Base-by-base conservation (phyloP, 2,888 invertebrate genomes). In the Cremastobaeus sp. region DNA sequence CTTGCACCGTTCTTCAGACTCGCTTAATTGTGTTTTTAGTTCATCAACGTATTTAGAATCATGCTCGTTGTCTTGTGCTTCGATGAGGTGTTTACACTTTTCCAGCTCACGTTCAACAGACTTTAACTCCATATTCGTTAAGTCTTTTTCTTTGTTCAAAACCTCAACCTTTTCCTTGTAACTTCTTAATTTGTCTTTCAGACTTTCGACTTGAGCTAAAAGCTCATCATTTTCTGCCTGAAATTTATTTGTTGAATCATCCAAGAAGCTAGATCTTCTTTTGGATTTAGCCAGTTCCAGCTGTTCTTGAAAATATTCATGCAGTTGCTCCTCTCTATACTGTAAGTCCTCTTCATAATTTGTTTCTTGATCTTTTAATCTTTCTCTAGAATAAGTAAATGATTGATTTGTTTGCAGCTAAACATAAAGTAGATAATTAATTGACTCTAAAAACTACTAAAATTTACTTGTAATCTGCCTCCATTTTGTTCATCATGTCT, bases 281-380 rank as follows among this genome's bases (percentile, higher is more conserved):
- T 79, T 73, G 45, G 79, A 83, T 37, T 79, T 79, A 9, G 28
- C 74, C 2, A 81, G 9, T 25, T 83, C 54, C 15, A 14, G 82
- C 57, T 71, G 81, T 37, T 82, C 76, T 41, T 84, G 80, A 35
- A 85, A 87, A 77, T 81, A 84, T 3, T 76, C 71, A 57, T 84
- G 82, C 1, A 85, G 76, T 21, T 77, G 81, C 35, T 81, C 78
- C 9, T 87, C 76, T 2, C 82, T 78, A 79, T 82, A 83, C 43
- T 84, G 82, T 1, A 83, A 66, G 8, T 81, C 65, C 70, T 85
- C 83, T 50, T 85, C 84, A 34, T 84, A 83, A 50, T 82, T 81
- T 9, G 76, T 79, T 72, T 86, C 86, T 8, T 83, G 81, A 25
- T 85, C 79, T 35, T 73, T 77, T 11, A 87, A 74, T n/a, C 82